These are phyloP conservation scores for Petaurus breviceps DNA, from an alignment of 2,113 vertebrate genomes.

Conservation along the genomic window DNA sequence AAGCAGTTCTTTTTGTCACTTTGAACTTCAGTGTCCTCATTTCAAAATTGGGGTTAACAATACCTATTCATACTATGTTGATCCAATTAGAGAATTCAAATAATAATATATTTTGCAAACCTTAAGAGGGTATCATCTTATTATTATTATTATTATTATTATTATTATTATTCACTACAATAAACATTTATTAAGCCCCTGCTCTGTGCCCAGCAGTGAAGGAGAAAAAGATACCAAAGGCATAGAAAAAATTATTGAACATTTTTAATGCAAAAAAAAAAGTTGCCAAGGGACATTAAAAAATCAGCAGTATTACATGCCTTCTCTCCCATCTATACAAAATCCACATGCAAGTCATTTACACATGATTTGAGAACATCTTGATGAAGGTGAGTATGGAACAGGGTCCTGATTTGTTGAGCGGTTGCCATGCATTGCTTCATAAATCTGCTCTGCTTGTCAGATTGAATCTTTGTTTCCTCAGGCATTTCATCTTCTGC, in stretches of 20 bases:
- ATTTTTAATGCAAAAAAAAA: background rate
- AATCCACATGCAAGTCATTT: too few species aligned
- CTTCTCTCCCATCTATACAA: background rate
- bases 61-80: background rate
- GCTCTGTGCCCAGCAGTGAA: background rate
- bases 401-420: background rate
- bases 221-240: background rate
- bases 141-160: too few species aligned
- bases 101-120: background rate
- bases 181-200: background rate
- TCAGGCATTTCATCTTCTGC: too few species aligned
- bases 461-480: too few species aligned
- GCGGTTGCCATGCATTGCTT: too few species aligned
- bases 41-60: background rate
- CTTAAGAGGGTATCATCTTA: background rate
- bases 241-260: background rate
- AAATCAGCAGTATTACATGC: background rate
- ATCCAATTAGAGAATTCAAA: background rate
- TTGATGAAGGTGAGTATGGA: slow-evolving; percentile 16
- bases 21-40: background rate
- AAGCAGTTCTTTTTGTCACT: background rate
- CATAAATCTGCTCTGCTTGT: too few species aligned
- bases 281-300: background rate
- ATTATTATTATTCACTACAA: background rate
- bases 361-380: background rate